phyloP scores from a whole-genome alignment of 1,140 invertebrate genomes.

The Centruroides vittatus region DNA sequence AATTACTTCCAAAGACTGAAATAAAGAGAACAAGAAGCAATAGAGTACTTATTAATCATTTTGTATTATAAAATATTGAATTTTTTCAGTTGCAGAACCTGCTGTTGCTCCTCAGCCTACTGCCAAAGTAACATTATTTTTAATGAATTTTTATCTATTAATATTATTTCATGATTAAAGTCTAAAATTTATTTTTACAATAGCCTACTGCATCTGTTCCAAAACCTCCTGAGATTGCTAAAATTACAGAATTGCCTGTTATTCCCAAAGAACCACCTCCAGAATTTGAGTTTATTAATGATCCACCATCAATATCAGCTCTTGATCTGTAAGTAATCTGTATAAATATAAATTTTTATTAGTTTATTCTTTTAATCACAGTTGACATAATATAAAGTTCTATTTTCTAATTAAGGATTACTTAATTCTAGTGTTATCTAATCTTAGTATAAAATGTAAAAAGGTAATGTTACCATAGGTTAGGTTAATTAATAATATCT shows the following conservation, averaged over 20 bases:
- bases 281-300: constrained; percentile 95
- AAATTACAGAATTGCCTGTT: constrained; percentile 73
- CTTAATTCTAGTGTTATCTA: too few relatives aligned
- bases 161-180: too few relatives aligned
- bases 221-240: constrained; percentile 57
- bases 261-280: constrained; percentile 87
- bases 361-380: not conserved
- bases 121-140: constrained; percentile 11
- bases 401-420: too few relatives aligned
- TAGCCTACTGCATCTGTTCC: too few relatives aligned
- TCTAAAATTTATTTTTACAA: too few relatives aligned
- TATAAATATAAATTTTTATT: not conserved
- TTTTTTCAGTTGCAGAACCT: constrained; percentile 9
- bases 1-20: too few relatives aligned
- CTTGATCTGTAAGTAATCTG: constrained; percentile 64
- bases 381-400: not conserved
- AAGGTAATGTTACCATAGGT: too few relatives aligned
- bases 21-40: too few relatives aligned
- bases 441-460: too few relatives aligned
- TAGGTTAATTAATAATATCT: too few relatives aligned
- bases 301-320: constrained; percentile 97
- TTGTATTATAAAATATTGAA: constrained; percentile 24
- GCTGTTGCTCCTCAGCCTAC: constrained; percentile 5
- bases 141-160: not conserved
- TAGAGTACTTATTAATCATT: too few relatives aligned